These are phyloP conservation scores for Willowsia nigromaculata DNA, from an alignment of 2,888 invertebrate genomes.

Conservation along the genomic window DNA sequence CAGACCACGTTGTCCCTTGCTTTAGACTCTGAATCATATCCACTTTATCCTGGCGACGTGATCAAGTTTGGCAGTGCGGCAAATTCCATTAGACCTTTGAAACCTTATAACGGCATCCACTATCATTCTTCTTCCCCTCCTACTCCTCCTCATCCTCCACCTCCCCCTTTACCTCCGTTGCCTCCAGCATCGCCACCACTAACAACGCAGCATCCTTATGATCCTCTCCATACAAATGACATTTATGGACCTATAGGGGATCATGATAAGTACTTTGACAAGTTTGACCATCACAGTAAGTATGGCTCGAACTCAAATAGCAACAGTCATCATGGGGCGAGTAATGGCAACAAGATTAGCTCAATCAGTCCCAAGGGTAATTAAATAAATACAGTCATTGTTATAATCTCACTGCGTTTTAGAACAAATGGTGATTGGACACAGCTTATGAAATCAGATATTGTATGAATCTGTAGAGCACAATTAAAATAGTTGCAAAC, in stretches of 20 bases:
- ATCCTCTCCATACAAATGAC: constrained; percentile 63
- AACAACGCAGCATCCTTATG: constrained; percentile 63
- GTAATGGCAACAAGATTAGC: constrained; percentile 51
- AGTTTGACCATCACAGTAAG: constrained; percentile 47
- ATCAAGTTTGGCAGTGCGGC: constrained; percentile 72
- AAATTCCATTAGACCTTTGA: constrained; percentile 59
- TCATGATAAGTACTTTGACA: constrained; percentile 55
- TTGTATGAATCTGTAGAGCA: not conserved
- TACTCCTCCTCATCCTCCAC: constrained; percentile 49
- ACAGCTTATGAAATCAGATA: not conserved
- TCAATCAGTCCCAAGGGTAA: constrained; percentile 67
- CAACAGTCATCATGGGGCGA: constrained; percentile 36
- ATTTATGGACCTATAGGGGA: constrained; percentile 61
- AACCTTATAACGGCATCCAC: constrained; percentile 55
- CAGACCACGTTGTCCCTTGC: constrained; percentile 57
- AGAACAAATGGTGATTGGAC: not conserved
- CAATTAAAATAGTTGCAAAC: no score
- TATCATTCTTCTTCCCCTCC: constrained; percentile 49
- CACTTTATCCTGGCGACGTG: constrained; percentile 76
- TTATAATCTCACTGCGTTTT: not conserved
- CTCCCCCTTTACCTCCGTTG: constrained; percentile 26
- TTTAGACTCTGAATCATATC: constrained; percentile 75
- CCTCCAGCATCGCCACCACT: constrained; percentile 30
- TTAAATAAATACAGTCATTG: not conserved
- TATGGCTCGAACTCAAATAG: constrained; percentile 25